Conservation (phyloP, 2,888 invertebrate species). For the Tuberolachnus salignus region DNA sequence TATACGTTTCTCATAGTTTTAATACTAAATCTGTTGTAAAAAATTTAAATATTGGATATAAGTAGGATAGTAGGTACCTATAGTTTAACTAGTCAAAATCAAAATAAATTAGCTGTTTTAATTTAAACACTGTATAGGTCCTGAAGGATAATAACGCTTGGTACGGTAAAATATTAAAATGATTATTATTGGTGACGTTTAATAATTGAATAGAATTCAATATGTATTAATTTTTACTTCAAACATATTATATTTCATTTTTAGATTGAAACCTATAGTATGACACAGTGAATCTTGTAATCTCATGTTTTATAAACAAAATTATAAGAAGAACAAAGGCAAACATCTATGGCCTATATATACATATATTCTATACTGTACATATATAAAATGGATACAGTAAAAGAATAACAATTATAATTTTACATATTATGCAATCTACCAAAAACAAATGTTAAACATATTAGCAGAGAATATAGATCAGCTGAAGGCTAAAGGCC, state of each 20-base stretch:
- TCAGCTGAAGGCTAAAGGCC: no score
- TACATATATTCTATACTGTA: neutral
- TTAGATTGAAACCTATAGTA: neutral
- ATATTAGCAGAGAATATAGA: neutral
- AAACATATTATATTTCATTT: no score
- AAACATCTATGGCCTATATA: neutral
- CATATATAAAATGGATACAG: neutral
- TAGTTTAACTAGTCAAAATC: no score
- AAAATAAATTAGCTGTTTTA: no score
- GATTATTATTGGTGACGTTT: no score
- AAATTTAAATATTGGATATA: no score
- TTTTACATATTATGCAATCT: neutral
- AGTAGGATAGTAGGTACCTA: no score
- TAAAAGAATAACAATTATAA: neutral
- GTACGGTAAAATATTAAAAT: no score
- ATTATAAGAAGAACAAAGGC: neutral
- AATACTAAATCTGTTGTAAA: no score
- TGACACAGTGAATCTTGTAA: neutral
- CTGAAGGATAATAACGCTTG: neutral
- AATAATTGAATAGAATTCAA: no score
- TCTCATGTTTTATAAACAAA: neutral
- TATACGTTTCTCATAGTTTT: no score
- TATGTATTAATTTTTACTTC: no score
- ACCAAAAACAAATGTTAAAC: neutral
- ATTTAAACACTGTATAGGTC: neutral